Evolutionary conservation across 2,888 invertebrate genomes (phyloP).

Genomic region (Metellina segmentata): DNA sequence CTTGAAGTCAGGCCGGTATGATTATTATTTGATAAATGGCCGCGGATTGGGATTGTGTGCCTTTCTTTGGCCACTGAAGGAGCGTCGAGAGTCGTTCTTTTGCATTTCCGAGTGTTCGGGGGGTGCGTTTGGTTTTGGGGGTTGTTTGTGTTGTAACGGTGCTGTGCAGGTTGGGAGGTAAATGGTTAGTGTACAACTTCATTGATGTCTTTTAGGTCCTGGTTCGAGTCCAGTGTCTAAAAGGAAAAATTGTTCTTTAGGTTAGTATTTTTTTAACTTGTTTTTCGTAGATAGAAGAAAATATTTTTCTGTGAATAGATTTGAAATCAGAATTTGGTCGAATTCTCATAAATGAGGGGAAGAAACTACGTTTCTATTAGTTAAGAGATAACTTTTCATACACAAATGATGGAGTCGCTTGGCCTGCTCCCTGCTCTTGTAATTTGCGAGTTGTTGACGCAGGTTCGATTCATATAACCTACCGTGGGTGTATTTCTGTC

Average conservation of each 20-base stretch:
- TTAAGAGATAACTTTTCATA: too few species aligned
- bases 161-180: not conserved
- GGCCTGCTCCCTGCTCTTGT: too few species aligned
- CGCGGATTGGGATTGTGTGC: not conserved
- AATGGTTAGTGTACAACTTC: not conserved
- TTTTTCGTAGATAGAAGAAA: not conserved
- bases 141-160: not conserved
- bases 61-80: too few species aligned
- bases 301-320: too few species aligned
- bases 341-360: too few species aligned
- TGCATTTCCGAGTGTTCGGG: not conserved
- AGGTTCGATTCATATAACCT: too few species aligned
- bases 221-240: not conserved
- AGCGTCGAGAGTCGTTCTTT: not conserved
- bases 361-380: too few species aligned
- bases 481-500: too few species aligned
- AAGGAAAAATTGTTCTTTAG: not conserved
- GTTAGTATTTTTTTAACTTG: not conserved
- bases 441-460: too few species aligned
- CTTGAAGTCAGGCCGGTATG: not conserved
- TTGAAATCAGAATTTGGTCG: too few species aligned
- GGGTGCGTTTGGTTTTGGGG: not conserved
- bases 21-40: slow-evolving; percentile 44
- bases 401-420: too few species aligned
- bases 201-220: not conserved